Evolutionary conservation across 2,888 invertebrate genomes (phyloP).

Genomic region (Dascillus cervinus): DNA sequence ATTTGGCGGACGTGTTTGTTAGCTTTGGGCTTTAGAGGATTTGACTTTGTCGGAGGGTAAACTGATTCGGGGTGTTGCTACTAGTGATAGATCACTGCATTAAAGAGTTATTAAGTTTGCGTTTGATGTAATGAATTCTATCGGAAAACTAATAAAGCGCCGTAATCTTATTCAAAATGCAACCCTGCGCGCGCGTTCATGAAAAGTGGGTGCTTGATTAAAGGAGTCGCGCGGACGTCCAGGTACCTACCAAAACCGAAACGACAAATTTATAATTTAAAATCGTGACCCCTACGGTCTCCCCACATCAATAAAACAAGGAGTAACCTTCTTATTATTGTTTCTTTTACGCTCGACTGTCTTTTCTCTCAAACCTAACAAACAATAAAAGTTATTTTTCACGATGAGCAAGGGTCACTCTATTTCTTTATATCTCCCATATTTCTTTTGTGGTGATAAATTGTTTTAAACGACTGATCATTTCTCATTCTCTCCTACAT

Average conservation of each 20-base stretch:
- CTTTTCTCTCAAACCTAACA: conserved; percentile 6
- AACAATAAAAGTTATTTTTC: conserved; percentile 6
- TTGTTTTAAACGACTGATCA: conserved; percentile 22
- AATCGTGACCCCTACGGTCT: too few species aligned
- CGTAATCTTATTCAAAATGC: conserved; percentile 18
- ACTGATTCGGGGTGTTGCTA: conserved; percentile 21
- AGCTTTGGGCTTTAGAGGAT: conserved; percentile 27
- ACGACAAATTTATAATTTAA: too few species aligned
- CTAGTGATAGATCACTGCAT: conserved; percentile 32
- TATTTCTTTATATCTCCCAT: conserved; percentile 15
- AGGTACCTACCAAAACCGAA: too few species aligned
- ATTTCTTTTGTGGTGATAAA: conserved; percentile 22
- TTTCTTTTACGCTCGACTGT: conserved; percentile 8
- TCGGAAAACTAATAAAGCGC: conserved; percentile 19
- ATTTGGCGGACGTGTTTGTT: conserved; percentile 32
- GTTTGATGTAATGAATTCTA: conserved; percentile 23
- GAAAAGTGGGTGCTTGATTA: too few species aligned
- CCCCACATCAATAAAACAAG: neutral
- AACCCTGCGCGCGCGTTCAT: too few species aligned
- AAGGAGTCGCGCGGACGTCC: too few species aligned
- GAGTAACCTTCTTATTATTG: conserved; percentile 5
- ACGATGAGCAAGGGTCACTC: conserved; percentile 8
- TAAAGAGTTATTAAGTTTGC: conserved; percentile 33
- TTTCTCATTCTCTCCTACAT: conserved; percentile 12
- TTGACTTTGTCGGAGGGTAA: conserved; percentile 24